These are phyloP conservation scores for Drosophila ambigua DNA, from an alignment of 1,140 invertebrate genomes.

Conservation along the genomic window DNA sequence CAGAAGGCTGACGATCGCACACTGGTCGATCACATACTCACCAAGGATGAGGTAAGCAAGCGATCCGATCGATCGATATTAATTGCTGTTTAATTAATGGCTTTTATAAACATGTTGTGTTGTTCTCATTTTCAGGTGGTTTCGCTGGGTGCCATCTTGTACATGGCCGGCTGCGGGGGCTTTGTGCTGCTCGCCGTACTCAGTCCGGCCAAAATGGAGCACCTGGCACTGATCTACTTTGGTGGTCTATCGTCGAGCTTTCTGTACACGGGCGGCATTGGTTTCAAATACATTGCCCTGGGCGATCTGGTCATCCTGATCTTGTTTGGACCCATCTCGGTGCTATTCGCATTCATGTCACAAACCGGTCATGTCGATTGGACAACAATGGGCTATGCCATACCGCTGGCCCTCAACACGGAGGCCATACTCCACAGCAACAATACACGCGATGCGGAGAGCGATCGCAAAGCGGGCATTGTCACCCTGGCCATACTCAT, in stretches of 20 bases:
- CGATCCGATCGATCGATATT: not conserved
- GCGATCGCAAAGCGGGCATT: constrained; percentile 93
- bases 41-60: constrained; percentile 82
- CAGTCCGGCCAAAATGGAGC: constrained; percentile 96
- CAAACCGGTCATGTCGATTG: constrained; percentile 94
- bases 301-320: constrained; percentile 96
- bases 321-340: constrained; percentile 96
- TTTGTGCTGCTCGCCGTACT: constrained; percentile 92
- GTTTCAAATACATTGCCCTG: constrained; percentile 96
- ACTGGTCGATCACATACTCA: constrained; percentile 94
- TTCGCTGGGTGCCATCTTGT: constrained; percentile 93
- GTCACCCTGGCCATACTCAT: constrained; percentile 97
- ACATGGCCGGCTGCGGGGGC: constrained; percentile 93
- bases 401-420: constrained; percentile 96
- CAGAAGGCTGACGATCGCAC: constrained; percentile 96
- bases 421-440: constrained; percentile 98
- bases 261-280: constrained; percentile 96
- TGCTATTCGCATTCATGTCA: constrained; percentile 96
- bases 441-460: constrained; percentile 95
- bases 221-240: constrained; percentile 96
- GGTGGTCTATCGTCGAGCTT: constrained; percentile 98
- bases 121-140: constrained; percentile 86
- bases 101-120: constrained; percentile 12
- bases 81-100: constrained; percentile 11
- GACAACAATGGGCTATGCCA: constrained; percentile 95